Conservation (phyloP, 37 sponge, comb jelly and placozoan species). For the Beroe ovata region DNA sequence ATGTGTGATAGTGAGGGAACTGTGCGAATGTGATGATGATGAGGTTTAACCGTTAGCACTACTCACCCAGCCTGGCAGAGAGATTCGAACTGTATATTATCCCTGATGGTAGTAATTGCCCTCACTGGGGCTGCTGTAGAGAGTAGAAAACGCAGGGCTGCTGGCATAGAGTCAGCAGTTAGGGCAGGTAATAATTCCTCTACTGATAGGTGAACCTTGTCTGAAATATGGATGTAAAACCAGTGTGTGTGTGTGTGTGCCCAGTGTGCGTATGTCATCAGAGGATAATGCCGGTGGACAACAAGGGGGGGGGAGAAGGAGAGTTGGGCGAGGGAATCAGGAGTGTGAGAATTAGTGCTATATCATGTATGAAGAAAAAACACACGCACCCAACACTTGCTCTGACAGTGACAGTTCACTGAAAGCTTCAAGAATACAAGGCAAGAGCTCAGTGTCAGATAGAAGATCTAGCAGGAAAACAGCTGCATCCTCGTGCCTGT, state of each 20-base stretch:
- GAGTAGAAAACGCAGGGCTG: slow-evolving; percentile 22
- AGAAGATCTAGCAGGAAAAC: neutral
- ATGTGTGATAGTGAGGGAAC: too few species aligned
- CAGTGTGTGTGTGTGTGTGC: too few species aligned
- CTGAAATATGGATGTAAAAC: too few species aligned
- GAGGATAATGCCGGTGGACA: too few species aligned
- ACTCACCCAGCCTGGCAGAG: slow-evolving; percentile 1
- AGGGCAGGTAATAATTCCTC: neutral
- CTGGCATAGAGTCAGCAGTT: slow-evolving; percentile 5
- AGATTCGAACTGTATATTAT: neutral
- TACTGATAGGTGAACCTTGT: neutral
- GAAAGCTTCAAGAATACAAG: slow-evolving; percentile 33
- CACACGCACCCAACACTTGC: slow-evolving; percentile 7
- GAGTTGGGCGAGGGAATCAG: too few species aligned
- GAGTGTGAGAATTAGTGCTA: too few species aligned
- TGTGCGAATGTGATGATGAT: too few species aligned
- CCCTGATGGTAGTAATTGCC: neutral
- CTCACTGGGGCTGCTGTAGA: neutral
- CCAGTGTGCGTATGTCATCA: too few species aligned
- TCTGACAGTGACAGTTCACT: slow-evolving; percentile 7
- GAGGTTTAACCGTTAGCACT: too few species aligned
- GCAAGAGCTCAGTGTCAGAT: neutral
- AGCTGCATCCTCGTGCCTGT: neutral
- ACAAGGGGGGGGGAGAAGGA: too few species aligned
- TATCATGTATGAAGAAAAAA: neutral